Evolutionary conservation across 2,888 invertebrate genomes (phyloP).

Genomic region (Sialis fuliginosa): DNA sequence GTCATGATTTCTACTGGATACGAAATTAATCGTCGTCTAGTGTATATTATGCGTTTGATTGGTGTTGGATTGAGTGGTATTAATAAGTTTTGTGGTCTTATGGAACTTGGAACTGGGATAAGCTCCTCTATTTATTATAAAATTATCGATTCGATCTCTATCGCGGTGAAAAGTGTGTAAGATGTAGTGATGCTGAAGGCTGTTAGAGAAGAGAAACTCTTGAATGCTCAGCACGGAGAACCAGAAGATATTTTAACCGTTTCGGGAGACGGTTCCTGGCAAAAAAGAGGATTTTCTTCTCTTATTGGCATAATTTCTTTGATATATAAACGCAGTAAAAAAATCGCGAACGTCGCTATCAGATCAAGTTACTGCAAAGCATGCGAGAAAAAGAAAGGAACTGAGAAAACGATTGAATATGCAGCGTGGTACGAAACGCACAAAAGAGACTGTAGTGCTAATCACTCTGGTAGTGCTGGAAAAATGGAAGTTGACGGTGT

Average conservation of each 20-base stretch:
- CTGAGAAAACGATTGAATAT: constrained; percentile 5
- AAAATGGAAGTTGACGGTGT: constrained; percentile 13
- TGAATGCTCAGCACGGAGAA: constrained; percentile 10
- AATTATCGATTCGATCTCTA: not conserved
- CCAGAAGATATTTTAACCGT: constrained; percentile 9
- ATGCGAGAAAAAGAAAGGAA: constrained; percentile 3
- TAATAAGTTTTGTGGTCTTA: constrained; percentile 9
- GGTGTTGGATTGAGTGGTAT: constrained; percentile 9
- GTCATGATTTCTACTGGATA: constrained; percentile 9
- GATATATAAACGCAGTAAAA: constrained; percentile 6
- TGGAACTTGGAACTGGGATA: constrained; percentile 9
- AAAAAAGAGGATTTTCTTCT: constrained; percentile 8
- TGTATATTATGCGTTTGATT: constrained; percentile 10
- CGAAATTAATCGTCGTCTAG: constrained; percentile 11
- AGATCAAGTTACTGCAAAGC: constrained; percentile 5
- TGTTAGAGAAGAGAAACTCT: constrained; percentile 8
- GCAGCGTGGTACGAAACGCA: constrained; percentile 7
- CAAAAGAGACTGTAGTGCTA: constrained; percentile 8
- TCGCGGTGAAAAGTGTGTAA: not conserved
- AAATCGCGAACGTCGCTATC: constrained; percentile 4
- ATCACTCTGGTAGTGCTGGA: constrained; percentile 11
- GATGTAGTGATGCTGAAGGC: constrained; percentile 8
- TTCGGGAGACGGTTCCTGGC: constrained; percentile 8
- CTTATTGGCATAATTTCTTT: constrained; percentile 5
- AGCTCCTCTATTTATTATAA: constrained; percentile 2